Evolutionary conservation across 2,888 invertebrate species (phyloP), one percentile per base, ranked within the genome.

Genomic region (Tinea pellionella): DNA sequence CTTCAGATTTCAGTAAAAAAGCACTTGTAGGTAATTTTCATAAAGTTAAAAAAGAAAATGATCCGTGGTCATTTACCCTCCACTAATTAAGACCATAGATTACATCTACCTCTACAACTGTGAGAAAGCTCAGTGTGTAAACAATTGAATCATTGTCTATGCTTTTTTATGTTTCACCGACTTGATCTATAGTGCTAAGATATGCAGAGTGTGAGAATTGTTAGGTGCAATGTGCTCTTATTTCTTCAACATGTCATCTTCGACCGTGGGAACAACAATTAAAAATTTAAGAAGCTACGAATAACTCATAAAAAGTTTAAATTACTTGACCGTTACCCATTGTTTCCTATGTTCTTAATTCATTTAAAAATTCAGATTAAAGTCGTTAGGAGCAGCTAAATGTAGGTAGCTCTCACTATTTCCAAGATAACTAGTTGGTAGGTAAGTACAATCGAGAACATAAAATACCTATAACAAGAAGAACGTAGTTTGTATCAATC

Each of bases 131-230:
- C 78, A 69, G 71, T 80, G 80, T 79, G 78, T 77, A 78, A 80
- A 86, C 86, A 87, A 87, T 86, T 78, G 84, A 73, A 81, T 80
- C 85, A 86, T 86, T 86, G 87, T 86, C 79, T 84, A 67, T 69
- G 70, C 74, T 77, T 85, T 82, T 83, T 86, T 80, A 77, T 74
- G 76, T 78, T 79, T 76, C 75, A 72, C 77, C 77, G 71, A 73
- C 74, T 84, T 85, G 86, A 86, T 86, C 80, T 86, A 87, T 84
- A 85, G 78, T 69, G 77, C 70, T 75, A 72, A 84, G 85, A 87
- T 87, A 86, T 86, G 86, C 86, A 86, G 84, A 86, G 85, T 85
- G 86, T 86, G 87, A 78, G 86, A 86, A 82, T 66, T 67, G 69
- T 70, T 67, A 69, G 70, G 67, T 69, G 67, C 58, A 30, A 58